Base-by-base conservation (phyloP, 2,797 vertebrate species). In the Falco cherrug region DNA sequence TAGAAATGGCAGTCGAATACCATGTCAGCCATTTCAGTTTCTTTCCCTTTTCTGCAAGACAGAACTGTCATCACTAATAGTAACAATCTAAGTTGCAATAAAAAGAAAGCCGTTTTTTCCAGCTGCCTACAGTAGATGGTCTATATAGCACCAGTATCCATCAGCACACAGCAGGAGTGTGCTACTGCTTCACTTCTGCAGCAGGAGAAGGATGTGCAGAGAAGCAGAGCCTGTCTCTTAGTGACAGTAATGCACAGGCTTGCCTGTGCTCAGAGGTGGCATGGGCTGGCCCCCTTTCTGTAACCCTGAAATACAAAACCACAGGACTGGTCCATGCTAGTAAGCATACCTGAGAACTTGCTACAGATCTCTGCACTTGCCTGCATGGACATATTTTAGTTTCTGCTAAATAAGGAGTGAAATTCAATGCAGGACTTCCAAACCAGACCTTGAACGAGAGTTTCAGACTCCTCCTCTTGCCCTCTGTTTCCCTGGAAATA, bases 271-370 rank as follows among this genome's bases (percentile, higher is more conserved):
- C 2, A 1, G 56, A 68, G 41, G 48, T 85, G 51, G 60, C 54
- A 59, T 0, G 1, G 68, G 26, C 31, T 70, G 39, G 13, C 33
- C 7, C 7, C 12, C 1, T 43, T 70, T 64, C 63, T 33, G 33
- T n/a, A 84, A 3, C 18, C 8, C 50, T 50, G 20, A 89, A 13
- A 17, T 19, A 4, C 3, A 11, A 45, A 84, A 70, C 81, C 20
- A 41, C 0, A 0, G 17, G 26, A 41, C 28, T 48, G 10, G 20
- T 20, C 28, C n/a, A 45, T 1, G 0, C 7, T 9, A 7, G 24
- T 22, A 78, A 84, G 5, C 33, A 8, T 22, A 45, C n/a, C 31
- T 64, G n/a, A 84, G 43, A 83, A 83, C 39, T 48, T 63, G 3
- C 24, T 61, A 47, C 24, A 78, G 19, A 6, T 73, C 28, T 82